Evolutionary conservation across 1,140 invertebrate genomes (phyloP).

Genomic region (Brachionus paranguensis): DNA sequence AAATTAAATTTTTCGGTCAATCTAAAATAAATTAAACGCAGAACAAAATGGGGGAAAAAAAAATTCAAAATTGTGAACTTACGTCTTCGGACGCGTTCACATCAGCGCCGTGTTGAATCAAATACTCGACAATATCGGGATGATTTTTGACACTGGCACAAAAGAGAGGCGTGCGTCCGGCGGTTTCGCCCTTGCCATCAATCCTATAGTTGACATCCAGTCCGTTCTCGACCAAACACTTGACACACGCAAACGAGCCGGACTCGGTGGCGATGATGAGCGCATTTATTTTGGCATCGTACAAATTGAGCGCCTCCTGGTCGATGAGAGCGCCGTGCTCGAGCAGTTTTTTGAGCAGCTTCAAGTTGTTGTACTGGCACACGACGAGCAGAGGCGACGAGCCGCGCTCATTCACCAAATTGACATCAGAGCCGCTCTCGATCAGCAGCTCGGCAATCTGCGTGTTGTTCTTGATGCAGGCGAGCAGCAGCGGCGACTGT

Average conservation of each 20-base stretch:
- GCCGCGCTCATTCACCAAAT: slow-evolving; percentile 30
- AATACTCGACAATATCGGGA: slow-evolving; percentile 40
- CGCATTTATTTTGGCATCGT: slow-evolving; percentile 40
- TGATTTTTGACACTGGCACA: slow-evolving; percentile 40
- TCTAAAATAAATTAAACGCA: too few species aligned
- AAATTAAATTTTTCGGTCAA: background rate
- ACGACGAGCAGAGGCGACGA: slow-evolving; percentile 29
- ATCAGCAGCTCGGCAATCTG: slow-evolving; percentile 17
- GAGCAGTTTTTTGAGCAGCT: background rate
- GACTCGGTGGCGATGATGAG: slow-evolving; percentile 39
- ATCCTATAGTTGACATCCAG: slow-evolving; percentile 40
- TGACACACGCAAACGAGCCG: slow-evolving; percentile 34
- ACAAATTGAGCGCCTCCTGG: slow-evolving; percentile 38
- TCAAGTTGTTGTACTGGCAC: slow-evolving; percentile 40
- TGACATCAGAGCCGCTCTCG: slow-evolving; percentile 17
- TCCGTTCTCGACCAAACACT: slow-evolving; percentile 29
- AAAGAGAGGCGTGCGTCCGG: slow-evolving; percentile 40
- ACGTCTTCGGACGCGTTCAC: slow-evolving; percentile 41
- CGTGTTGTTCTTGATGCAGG: slow-evolving; percentile 39
- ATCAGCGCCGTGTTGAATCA: slow-evolving; percentile 39
- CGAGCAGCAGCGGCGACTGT: slow-evolving; percentile 37
- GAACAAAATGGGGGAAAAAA: too few species aligned
- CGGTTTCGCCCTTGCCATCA: slow-evolving; percentile 37
- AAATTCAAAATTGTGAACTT: background rate
- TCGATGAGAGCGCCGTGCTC: background rate